Base-by-base conservation (phyloP, 2,888 invertebrate genomes). In the Leptopterna dolabrata region DNA sequence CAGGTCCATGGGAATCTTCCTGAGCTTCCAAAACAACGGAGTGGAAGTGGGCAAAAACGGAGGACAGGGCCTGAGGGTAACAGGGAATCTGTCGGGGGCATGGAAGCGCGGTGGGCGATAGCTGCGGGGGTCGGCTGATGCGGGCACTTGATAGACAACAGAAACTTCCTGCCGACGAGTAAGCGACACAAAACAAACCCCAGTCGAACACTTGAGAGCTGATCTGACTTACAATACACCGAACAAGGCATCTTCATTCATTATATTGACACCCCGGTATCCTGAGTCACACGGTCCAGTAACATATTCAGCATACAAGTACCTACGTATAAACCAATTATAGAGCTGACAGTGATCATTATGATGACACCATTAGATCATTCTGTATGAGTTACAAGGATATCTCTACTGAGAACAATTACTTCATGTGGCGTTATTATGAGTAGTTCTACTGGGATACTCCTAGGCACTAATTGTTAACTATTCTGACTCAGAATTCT, bases 141-240 rank as follows among this genome's bases (percentile, higher is more conserved):
- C 85, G 85, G 85, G 85, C 47, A 85, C 85, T 85, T 24, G 73
- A 85, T 19, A 73, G 85, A 85, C 85, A 76, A 85, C 73, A 85
- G 85, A 83, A 83, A 76, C 85, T 76, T 71, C 76, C 73, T 85
- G 76, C 45, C 29, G 73, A 27, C 45, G 11, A 85, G 83, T 41
- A 36, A 7, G 11, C n/a, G 16, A 24, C 29, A 85, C 85, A 85
- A 85, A 83, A 85, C 85, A 85, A 85, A 73, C 73, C 73, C 41
- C 83, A 63, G 27, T 83, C 55, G 47, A 19, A 11, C 19, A 14
- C 43, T 36, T 63, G 41, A 71, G 63, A n/a, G 36, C 24, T 43
- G 71, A 83, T 70, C 70, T 83, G 83, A 83, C 83, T 83, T 70
- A 70, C 83, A 63, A 83, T 70, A 83, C 83, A 27, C 4, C 70